A percentile compares a stretch with the other conserved stretches of the same genome.
phyloP scores from a whole-genome alignment of 2,113 vertebrate genomes.

The Phylloscopus trochiloides region DNA sequence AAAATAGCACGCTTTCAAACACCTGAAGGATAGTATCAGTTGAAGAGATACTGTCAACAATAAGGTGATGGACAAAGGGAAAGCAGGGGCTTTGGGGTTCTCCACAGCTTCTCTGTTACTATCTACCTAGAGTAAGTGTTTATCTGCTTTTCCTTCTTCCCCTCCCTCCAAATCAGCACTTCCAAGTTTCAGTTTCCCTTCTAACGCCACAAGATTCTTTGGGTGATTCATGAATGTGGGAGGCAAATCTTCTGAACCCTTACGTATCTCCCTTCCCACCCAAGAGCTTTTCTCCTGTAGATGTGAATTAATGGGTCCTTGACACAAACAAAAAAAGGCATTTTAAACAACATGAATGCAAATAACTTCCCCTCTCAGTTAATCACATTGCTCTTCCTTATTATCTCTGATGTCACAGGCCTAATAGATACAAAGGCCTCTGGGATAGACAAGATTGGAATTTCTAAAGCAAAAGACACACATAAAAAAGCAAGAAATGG shows the following conservation, averaged over 20 bases:
- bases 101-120: neutral
- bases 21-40: neutral
- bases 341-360: slow-evolving; percentile 21
- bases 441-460: neutral
- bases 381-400: neutral
- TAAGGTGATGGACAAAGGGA: neutral
- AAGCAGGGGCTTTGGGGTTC: neutral
- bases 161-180: neutral
- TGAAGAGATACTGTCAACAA: neutral
- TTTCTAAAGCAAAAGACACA: neutral
- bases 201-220: neutral
- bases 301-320: slow-evolving; percentile 12
- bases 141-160: neutral
- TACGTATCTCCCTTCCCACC: neutral
- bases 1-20: neutral
- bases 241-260: neutral
- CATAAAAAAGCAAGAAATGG: neutral
- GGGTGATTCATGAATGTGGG: neutral
- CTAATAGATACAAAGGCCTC: neutral
- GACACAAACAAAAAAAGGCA: neutral
- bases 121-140: neutral
- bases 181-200: neutral
- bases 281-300: slow-evolving; percentile 11
- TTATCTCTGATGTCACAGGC: slow-evolving; percentile 3
- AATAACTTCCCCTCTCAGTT: neutral